Base-by-base conservation (phyloP, 2,113 vertebrate genomes). In the Malurus cyaneus region DNA sequence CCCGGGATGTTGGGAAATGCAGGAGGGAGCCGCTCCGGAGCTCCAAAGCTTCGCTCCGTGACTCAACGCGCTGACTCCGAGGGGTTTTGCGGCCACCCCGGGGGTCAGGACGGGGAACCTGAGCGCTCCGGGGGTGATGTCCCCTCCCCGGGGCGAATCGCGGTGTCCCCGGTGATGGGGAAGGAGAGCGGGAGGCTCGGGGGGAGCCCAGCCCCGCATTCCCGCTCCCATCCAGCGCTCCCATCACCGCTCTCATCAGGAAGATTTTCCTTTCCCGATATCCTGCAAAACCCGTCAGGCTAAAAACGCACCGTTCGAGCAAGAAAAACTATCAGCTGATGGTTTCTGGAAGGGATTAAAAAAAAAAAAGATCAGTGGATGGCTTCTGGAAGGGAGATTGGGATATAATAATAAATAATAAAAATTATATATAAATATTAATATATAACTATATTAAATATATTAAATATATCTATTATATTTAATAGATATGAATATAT, bases 21-120 rank as follows among this genome's bases (percentile, higher is more conserved):
- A 17, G 25, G 14, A 34, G 39, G 84, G 86, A 74, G 36, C 34
- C 8, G 12, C 32, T 15, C 60, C 2, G 8, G 13, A 31, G 56
- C 80, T 28, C 6, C 39, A 3, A 5, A 32, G 70, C 66, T 12
- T 16, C 6, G 47, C 31, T 42, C 14, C 2, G 41, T 11, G 46
- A 71, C 77, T 85, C 82, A 6, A 8, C 12, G 29, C 0, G 31
- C 79, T 72, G 91, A 34, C 83, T 12, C 49, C 2, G 4, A 7
- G 19, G 61, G 46, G 28, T 9, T 25, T 21, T 11, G 79, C 2
- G 1, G n/a, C 29, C 5, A 2, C 56, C 49, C 47, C 11, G 8
- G 34, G 1, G 15, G 1, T 26, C 11, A 1, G 34, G 29, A 19
- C 3, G 21, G 4, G 3, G 29, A 6, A 25, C 11, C 18, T 13